phyloP scores from a whole-genome alignment of 1,140 invertebrate genomes.

The Pogonognathellus flavescens region DNA sequence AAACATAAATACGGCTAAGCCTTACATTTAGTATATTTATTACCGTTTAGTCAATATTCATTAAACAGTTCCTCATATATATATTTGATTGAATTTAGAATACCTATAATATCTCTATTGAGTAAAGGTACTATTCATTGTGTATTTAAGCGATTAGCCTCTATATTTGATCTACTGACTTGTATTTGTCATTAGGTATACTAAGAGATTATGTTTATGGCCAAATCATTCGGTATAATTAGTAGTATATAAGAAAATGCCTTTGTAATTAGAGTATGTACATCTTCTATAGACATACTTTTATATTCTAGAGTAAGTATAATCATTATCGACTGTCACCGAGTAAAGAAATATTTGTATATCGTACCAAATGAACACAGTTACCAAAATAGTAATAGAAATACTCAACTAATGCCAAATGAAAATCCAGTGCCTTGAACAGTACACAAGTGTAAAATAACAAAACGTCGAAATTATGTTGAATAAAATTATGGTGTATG shows the following conservation, averaged over 20 bases:
- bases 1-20: no score
- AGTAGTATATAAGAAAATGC: neutral
- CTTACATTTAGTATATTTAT: no score
- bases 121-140: constrained; percentile 14
- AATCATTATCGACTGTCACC: constrained; percentile 4
- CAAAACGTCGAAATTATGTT: no score
- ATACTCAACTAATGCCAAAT: neutral
- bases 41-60: no score
- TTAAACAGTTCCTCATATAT: no score
- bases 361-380: constrained; percentile 8
- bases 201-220: neutral
- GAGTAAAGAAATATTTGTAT: neutral
- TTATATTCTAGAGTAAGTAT: neutral
- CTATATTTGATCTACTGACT: constrained; percentile 4
- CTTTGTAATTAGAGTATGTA: no score
- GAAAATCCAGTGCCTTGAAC: constrained; percentile 8
- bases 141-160: constrained; percentile 3
- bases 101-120: neutral
- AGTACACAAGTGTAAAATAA: neutral
- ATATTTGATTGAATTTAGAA: no score
- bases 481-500: no score
- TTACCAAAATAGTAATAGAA: constrained; percentile 8
- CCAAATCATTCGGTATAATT: constrained; percentile 6
- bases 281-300: neutral
- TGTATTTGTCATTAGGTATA: neutral